Percentiles rank a stretch among this genome's conserved stretches.
phyloP scores from a whole-genome alignment of 2,797 vertebrate genomes.

The Fundulus diaphanus region DNA sequence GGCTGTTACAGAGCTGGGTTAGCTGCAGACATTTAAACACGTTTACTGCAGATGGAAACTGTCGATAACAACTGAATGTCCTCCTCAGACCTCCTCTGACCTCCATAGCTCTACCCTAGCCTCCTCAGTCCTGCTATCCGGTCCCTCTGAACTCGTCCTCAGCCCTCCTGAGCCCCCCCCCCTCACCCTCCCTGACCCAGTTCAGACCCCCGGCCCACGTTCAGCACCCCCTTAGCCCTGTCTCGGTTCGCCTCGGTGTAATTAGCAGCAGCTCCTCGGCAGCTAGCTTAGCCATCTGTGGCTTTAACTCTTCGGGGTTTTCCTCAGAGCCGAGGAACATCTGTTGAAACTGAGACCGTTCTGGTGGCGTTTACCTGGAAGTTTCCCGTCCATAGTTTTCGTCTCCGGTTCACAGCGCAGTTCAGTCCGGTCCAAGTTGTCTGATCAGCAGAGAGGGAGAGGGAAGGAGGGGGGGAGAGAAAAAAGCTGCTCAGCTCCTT shows the following conservation, averaged over 20 bases:
- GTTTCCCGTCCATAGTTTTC: conserved; percentile 36
- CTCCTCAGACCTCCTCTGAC: background rate
- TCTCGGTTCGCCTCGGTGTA: conserved; percentile 42
- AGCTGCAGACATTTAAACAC: conserved; percentile 25
- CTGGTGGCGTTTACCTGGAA: conserved; percentile 57
- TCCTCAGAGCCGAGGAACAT: conserved; percentile 50
- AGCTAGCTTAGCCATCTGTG: conserved; percentile 72
- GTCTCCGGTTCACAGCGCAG: conserved; percentile 48
- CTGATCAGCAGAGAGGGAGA: conserved; percentile 57
- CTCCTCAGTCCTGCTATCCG: background rate
- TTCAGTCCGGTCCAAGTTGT: conserved; percentile 77
- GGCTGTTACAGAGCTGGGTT: conserved; percentile 39
- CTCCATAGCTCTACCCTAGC: conserved; percentile 39
- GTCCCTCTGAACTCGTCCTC: background rate
- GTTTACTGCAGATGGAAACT: conserved; percentile 25
- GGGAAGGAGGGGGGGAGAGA: conserved; percentile 37
- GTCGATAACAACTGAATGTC: conserved; percentile 15
- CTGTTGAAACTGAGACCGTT: conserved; percentile 59
- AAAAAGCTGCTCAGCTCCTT: conserved; percentile 81
- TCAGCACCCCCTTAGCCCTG: background rate
- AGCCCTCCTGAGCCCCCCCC: background rate
- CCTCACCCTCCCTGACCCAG: background rate
- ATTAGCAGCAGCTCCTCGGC: conserved; percentile 76
- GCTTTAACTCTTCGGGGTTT: conserved; percentile 62
- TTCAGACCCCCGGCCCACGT: background rate